A percentile compares a stretch with the other conserved stretches of the same genome.
Conservation (phyloP, 2,888 invertebrate species). For the Aspidiotus destructor region DNA sequence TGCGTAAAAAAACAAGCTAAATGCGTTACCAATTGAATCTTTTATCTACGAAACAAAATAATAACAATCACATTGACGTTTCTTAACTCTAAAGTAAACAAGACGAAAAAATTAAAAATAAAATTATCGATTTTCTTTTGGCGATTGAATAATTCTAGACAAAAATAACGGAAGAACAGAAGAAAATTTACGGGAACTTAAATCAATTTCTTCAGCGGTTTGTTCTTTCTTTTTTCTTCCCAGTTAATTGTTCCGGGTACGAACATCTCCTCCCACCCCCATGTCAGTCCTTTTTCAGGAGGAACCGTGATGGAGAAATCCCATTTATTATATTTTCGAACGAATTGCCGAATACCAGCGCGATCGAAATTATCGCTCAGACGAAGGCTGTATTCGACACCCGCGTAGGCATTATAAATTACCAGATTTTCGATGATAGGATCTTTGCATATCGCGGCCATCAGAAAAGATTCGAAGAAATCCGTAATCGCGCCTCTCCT, state of each 20-base stretch:
- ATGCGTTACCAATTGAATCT: too few species aligned
- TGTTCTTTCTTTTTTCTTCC: too few species aligned
- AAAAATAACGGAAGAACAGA: too few species aligned
- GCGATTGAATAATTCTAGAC: too few species aligned
- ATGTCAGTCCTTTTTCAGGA: neutral
- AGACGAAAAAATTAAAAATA: too few species aligned
- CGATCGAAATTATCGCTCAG: neutral
- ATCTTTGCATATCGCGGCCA: neutral
- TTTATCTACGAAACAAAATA: too few species aligned
- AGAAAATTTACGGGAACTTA: too few species aligned
- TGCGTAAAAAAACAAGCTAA: too few species aligned
- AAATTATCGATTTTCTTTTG: too few species aligned
- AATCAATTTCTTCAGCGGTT: too few species aligned
- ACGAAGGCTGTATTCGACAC: conserved; percentile 6
- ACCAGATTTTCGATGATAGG: neutral
- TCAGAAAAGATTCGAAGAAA: conserved; percentile 5
- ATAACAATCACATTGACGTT: too few species aligned
- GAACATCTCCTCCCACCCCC: neutral
- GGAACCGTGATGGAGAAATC: neutral
- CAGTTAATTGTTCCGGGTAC: neutral
- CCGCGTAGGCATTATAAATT: conserved; percentile 19
- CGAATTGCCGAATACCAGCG: neutral
- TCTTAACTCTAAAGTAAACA: too few species aligned
- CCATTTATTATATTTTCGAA: neutral
- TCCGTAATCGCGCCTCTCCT: neutral